Conservation (phyloP, 2,888 invertebrate species). For the Oxyscelio sp. region DNA sequence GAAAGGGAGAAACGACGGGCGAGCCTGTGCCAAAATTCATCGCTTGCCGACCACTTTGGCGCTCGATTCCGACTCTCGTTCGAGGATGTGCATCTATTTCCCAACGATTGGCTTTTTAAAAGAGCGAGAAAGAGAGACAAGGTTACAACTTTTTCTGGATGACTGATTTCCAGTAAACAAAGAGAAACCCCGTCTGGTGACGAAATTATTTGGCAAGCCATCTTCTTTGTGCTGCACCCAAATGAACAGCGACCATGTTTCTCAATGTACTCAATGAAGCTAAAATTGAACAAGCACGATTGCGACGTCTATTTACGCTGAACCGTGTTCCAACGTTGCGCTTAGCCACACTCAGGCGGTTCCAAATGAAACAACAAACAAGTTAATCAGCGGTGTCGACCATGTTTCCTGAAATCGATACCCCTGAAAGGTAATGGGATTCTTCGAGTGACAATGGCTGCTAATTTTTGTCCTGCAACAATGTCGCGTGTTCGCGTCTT, state of each 20-base stretch:
- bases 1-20: conserved; percentile 72
- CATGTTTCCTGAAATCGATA: no score
- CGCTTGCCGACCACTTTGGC: conserved; percentile 76
- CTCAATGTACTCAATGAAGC: conserved; percentile 16
- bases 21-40: conserved; percentile 79
- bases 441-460: no score
- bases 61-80: conserved; percentile 73
- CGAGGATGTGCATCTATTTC: conserved; percentile 71
- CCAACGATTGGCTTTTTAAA: conserved; percentile 61
- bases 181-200: conserved; percentile 73
- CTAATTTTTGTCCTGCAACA: not conserved
- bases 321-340: conserved; percentile 2
- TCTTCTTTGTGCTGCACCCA: conserved; percentile 42
- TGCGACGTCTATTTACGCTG: not conserved
- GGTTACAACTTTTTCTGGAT: conserved; percentile 77
- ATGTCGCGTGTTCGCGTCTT: conserved; percentile 53
- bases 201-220: conserved; percentile 86
- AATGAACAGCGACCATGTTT: conserved; percentile 47
- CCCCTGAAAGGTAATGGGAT: no score
- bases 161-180: conserved; percentile 80
- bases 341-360: not conserved
- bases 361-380: no score
- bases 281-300: conserved; percentile 31
- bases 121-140: conserved; percentile 58
- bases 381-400: no score